Percentiles rank a stretch among this genome's conserved stretches.
phyloP scores from a whole-genome alignment of 2,797 vertebrate species.

The Oreonectes daqikongensis region DNA sequence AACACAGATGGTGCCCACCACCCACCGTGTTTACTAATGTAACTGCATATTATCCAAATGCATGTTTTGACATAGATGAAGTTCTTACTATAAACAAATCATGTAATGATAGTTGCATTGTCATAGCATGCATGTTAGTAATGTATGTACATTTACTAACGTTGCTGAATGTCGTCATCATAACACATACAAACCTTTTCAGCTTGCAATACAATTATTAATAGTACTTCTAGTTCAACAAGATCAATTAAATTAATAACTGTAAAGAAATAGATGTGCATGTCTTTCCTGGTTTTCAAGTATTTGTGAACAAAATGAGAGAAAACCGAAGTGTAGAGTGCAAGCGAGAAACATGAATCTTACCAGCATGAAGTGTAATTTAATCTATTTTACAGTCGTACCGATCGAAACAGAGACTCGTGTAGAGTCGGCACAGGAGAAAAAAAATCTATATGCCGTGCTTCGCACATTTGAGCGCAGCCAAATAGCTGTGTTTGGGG shows the following conservation, averaged over 20 bases:
- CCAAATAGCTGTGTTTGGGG: conserved; percentile 80
- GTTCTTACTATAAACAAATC: neutral
- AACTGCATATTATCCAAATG: neutral
- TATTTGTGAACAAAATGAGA: neutral
- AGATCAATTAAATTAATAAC: no score
- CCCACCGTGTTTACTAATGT: neutral
- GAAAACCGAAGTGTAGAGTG: conserved; percentile 14
- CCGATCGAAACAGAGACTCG: conserved; percentile 77
- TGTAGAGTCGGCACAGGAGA: conserved; percentile 75
- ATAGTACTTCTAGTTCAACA: neutral
- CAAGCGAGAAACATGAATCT: conserved; percentile 67
- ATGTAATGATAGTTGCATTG: neutral
- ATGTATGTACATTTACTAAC: neutral
- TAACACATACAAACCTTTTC: neutral
- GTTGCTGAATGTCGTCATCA: neutral
- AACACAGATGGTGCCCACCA: neutral
- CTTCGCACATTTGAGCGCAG: conserved; percentile 73
- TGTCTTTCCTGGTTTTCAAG: neutral
- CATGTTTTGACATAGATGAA: neutral
- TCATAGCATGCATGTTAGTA: neutral
- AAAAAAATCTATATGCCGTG: conserved; percentile 80
- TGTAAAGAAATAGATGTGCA: neutral
- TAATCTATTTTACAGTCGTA: conserved; percentile 81
- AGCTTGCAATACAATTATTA: neutral
- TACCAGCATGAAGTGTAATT: conserved; percentile 79